A percentile compares a stretch with the other conserved stretches of the same genome.
These are phyloP conservation scores for Synodontis membranacea DNA, from an alignment of 2,113 vertebrate species.

Conservation along the genomic window DNA sequence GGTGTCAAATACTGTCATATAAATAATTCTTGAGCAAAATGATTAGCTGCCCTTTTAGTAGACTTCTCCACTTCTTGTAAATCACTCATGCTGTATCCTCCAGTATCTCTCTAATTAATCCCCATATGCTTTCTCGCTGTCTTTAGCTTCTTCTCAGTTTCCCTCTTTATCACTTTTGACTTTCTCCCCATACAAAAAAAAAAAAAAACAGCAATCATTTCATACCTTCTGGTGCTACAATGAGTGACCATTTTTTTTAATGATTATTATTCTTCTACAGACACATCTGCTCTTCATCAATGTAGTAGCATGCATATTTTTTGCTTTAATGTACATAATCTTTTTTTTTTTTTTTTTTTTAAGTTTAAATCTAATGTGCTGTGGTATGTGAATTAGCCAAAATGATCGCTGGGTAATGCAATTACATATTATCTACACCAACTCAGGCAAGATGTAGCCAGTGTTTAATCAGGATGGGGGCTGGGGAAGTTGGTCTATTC, in stretches of 20 bases:
- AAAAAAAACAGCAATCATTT: background rate
- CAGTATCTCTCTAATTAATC: constrained; percentile 28
- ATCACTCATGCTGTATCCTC: constrained; percentile 17
- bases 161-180: background rate
- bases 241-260: background rate
- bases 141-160: background rate
- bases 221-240: background rate
- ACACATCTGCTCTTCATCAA: background rate
- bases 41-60: constrained; percentile 39
- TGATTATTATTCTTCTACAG: background rate
- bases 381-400: background rate
- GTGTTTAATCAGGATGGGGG: constrained; percentile 25
- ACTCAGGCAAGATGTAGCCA: constrained; percentile 9
- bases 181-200: background rate
- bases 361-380: background rate
- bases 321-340: background rate
- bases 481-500: constrained; percentile 27
- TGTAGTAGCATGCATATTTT: background rate
- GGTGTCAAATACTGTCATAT: constrained; percentile 19
- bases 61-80: constrained; percentile 12
- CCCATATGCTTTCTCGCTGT: background rate
- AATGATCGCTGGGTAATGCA: background rate
- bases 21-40: constrained; percentile 12
- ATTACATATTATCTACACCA: background rate
- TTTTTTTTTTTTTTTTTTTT: background rate